Evolutionary conservation across 2,113 vertebrate species (phyloP).

Genomic region (Odocoileus hemionus): DNA sequence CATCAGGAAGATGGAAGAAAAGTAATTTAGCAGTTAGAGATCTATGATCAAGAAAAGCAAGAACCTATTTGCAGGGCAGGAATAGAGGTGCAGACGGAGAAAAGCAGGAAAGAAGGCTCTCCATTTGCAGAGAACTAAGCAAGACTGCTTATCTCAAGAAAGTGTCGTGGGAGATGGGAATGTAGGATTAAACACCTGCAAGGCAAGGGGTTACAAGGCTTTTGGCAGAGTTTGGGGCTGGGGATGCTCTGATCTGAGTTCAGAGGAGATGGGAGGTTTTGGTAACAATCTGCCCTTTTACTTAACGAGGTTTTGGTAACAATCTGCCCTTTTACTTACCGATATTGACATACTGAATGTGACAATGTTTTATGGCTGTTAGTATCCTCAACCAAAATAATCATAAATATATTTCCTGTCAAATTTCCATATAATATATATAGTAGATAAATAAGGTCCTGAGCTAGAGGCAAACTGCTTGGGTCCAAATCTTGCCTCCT

Average conservation of each 20-base stretch:
- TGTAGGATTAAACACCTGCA: background rate
- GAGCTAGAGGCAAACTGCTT: background rate
- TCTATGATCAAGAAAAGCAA: background rate
- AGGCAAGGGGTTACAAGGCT: background rate
- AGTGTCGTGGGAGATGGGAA: background rate
- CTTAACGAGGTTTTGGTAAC: too few species aligned
- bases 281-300: background rate
- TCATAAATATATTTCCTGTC: background rate
- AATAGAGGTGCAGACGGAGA: background rate
- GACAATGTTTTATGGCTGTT: background rate
- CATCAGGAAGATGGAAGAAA: background rate
- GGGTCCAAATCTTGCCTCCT: background rate
- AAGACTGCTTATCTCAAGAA: background rate
- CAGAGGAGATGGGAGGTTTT: background rate
- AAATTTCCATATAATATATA: background rate
- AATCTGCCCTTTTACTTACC: background rate
- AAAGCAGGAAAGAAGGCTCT: background rate
- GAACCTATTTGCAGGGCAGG: background rate
- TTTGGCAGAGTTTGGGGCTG: background rate
- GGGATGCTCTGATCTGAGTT: background rate
- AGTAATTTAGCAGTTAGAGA: background rate
- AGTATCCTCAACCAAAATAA: background rate
- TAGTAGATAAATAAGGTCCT: background rate
- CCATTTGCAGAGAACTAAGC: background rate
- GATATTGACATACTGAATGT: background rate